These are phyloP conservation scores for Eristalis arbustorum DNA, from an alignment of 2,888 invertebrate species.

Conservation along the genomic window DNA sequence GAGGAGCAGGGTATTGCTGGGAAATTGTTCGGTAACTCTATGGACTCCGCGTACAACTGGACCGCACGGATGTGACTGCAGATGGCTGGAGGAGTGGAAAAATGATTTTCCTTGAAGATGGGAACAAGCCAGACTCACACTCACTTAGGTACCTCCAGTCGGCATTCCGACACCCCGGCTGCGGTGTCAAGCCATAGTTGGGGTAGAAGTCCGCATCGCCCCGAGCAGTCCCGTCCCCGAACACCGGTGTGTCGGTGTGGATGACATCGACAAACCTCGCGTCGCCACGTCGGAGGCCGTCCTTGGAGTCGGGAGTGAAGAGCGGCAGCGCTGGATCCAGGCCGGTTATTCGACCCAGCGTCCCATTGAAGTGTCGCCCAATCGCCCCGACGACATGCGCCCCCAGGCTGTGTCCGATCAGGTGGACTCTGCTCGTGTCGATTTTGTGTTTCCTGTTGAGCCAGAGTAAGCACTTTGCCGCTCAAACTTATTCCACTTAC, in stretches of 20 bases:
- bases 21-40: constrained; percentile 76
- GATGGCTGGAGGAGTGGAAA: constrained; percentile 64
- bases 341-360: constrained; percentile 77
- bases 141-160: constrained; percentile 76
- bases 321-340: constrained; percentile 79
- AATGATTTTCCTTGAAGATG: not conserved
- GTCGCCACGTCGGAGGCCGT: constrained; percentile 74
- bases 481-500: not conserved
- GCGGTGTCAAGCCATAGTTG: constrained; percentile 76
- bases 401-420: constrained; percentile 79
- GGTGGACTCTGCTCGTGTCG: constrained; percentile 73
- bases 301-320: constrained; percentile 74
- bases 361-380: constrained; percentile 77
- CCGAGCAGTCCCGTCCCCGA: constrained; percentile 77
- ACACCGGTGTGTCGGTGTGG: constrained; percentile 78
- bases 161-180: constrained; percentile 78
- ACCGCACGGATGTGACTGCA: constrained; percentile 79
- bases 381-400: constrained; percentile 78
- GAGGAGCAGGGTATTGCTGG: constrained; percentile 75
- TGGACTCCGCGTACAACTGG: constrained; percentile 77
- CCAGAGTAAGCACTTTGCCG: not conserved
- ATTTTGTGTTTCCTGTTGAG: constrained; percentile 72
- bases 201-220: constrained; percentile 79
- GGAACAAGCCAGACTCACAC: constrained; percentile 65
- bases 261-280: constrained; percentile 78